These are phyloP conservation scores for Eidolon helvum DNA, from an alignment of 2,113 vertebrate genomes.

Conservation along the genomic window DNA sequence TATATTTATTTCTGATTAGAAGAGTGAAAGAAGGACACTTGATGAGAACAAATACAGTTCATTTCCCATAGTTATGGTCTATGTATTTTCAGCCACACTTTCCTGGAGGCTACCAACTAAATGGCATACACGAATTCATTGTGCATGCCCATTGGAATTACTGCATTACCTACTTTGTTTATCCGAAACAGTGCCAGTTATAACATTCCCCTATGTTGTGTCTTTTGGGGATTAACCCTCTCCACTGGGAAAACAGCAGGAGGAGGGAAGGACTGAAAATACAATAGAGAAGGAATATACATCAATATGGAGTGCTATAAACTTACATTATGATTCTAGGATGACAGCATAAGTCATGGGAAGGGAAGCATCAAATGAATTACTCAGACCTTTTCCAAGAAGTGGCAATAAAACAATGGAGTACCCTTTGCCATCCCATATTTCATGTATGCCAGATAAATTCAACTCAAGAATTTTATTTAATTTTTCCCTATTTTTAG, in stretches of 20 bases:
- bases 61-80: background rate
- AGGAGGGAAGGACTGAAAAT: background rate
- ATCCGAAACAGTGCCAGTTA: background rate
- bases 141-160: no score
- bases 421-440: background rate
- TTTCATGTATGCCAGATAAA: slow-evolving; percentile 15
- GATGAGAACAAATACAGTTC: background rate
- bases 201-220: background rate
- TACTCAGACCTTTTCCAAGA: slow-evolving; percentile 3
- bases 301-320: background rate
- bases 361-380: background rate
- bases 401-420: slow-evolving; percentile 11
- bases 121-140: background rate
- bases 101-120: background rate
- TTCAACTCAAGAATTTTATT: background rate
- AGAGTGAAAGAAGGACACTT: background rate
- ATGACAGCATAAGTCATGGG: slow-evolving; percentile 29
- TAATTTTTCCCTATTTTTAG: background rate
- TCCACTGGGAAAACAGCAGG: background rate
- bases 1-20: background rate
- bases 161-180: background rate
- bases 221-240: background rate
- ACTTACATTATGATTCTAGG: background rate
- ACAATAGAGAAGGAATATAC: background rate
- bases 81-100: background rate